Conservation (phyloP, 2,113 vertebrate genomes). For the Cottus gobio region DNA sequence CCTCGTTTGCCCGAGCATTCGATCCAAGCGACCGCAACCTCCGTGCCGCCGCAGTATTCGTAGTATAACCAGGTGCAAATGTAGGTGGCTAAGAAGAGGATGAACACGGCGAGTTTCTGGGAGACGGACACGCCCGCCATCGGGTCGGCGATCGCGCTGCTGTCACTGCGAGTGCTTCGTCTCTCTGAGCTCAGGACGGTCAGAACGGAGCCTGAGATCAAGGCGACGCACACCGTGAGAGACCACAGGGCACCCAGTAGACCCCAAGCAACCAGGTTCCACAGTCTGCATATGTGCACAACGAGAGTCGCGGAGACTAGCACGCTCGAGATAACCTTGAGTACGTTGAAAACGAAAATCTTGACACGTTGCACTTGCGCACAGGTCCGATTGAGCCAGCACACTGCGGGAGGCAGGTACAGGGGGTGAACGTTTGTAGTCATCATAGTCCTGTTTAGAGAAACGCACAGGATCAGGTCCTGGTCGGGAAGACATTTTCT, state of each 20-base stretch:
- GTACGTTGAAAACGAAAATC: rapidly evolving
- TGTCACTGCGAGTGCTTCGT: not conserved
- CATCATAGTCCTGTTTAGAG: not conserved
- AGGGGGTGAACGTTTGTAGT: conserved; percentile 11
- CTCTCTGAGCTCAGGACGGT: not conserved
- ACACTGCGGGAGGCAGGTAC: not conserved
- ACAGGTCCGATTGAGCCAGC: not conserved
- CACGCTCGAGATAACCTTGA: not conserved
- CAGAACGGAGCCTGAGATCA: not conserved
- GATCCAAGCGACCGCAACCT: not conserved
- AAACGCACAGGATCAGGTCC: conserved; percentile 5
- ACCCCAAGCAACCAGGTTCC: not conserved
- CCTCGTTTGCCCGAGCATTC: not conserved
- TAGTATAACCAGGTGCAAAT: not conserved
- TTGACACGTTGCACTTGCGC: not conserved
- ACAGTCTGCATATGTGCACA: not conserved
- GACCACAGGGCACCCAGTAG: not conserved
- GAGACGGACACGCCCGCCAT: not conserved
- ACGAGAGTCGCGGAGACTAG: not conserved
- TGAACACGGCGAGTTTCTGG: not conserved
- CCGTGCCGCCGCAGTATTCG: rapidly evolving
- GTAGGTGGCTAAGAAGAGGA: not conserved
- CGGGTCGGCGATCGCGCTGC: not conserved
- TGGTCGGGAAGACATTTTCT: not conserved
- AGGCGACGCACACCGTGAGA: not conserved